phyloP scores from a whole-genome alignment of 2,888 invertebrate genomes.

The Epistrophella euchroma region DNA sequence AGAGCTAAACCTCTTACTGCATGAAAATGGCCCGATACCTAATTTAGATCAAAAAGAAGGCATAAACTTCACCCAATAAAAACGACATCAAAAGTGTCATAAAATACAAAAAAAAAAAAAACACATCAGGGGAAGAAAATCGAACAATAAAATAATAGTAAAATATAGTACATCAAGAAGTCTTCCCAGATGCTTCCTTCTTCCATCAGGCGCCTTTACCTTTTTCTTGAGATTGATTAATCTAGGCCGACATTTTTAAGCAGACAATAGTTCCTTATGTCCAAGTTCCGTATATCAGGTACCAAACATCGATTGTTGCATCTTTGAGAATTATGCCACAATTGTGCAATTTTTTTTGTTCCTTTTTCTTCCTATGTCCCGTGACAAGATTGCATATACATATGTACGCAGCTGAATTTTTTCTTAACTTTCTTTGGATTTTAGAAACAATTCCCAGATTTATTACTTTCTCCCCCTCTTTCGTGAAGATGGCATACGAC shows the following conservation, averaged over 20 bases:
- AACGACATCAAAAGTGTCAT: constrained; percentile 63
- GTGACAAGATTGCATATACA: constrained; percentile 51
- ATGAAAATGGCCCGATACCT: background rate
- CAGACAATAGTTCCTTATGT: constrained; percentile 38
- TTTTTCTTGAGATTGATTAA: constrained; percentile 50
- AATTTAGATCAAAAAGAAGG: constrained; percentile 43
- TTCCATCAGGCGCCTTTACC: constrained; percentile 49
- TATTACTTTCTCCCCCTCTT: constrained; percentile 73
- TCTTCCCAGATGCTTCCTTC: constrained; percentile 59
- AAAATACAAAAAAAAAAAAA: constrained; percentile 20
- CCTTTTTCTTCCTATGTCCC: constrained; percentile 39
- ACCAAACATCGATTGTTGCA: background rate
- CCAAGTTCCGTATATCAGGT: no score
- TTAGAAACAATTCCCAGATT: constrained; percentile 58
- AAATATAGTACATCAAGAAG: background rate
- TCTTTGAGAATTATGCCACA: constrained; percentile 65
- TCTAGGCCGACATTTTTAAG: constrained; percentile 55
- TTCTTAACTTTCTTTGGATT: constrained; percentile 49
- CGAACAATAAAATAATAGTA: constrained; percentile 36
- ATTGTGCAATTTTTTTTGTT: constrained; percentile 65
- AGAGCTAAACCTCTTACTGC: constrained; percentile 1
- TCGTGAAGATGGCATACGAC: constrained; percentile 40
- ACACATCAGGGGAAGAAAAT: background rate
- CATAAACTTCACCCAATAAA: constrained; percentile 62
- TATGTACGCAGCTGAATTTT: constrained; percentile 67